Conservation (phyloP, 2,797 vertebrate genomes). For the Myotis findleyi region DNA sequence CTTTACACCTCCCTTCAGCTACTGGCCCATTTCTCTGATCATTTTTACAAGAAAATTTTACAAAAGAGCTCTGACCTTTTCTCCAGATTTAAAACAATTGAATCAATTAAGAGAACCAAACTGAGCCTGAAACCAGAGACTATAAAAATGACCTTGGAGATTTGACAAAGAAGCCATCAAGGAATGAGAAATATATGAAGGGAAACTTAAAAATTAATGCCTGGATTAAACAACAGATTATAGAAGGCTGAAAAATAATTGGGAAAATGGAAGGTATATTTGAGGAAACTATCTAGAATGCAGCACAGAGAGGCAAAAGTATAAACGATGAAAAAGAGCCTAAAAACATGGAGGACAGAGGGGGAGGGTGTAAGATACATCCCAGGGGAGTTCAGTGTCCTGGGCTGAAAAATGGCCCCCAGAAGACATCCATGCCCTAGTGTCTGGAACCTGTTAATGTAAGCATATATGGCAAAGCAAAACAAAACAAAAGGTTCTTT, state of each 20-base stretch:
- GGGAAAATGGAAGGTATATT: neutral
- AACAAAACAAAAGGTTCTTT: neutral
- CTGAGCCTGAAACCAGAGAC: neutral
- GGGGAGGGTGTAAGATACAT: rapidly evolving
- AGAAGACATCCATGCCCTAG: neutral
- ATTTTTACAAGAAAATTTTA: neutral
- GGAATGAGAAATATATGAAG: neutral
- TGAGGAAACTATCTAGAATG: neutral
- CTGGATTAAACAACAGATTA: neutral
- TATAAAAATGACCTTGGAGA: neutral
- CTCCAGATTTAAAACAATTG: neutral
- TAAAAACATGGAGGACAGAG: neutral
- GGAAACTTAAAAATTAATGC: neutral
- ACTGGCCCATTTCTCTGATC: neutral
- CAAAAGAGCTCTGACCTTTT: neutral
- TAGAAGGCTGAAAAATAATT: neutral
- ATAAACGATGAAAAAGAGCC: neutral
- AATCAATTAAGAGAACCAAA: neutral
- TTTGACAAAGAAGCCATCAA: neutral
- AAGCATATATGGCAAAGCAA: neutral
- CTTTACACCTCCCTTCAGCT: neutral
- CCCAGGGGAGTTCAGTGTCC: neutral
- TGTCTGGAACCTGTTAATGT: neutral
- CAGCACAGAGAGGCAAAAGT: neutral
- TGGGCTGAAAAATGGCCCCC: neutral